Percentiles rank a stretch among this genome's conserved stretches.
These are phyloP conservation scores for Rhabdomys dilectus DNA, from an alignment of 2,113 vertebrate species.

Conservation along the genomic window DNA sequence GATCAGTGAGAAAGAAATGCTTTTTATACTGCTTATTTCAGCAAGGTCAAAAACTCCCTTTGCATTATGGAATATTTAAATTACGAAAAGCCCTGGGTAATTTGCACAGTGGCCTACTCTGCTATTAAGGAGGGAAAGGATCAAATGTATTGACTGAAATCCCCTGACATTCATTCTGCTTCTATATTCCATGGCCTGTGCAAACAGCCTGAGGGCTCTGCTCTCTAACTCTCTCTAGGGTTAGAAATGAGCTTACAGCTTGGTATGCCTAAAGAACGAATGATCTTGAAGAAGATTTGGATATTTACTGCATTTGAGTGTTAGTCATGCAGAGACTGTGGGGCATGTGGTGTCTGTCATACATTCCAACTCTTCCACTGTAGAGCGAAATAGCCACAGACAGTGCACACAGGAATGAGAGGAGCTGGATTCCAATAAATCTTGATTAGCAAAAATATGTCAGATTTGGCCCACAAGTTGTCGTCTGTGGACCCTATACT, in stretches of 20 bases:
- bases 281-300: slow-evolving; percentile 37
- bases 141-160: slow-evolving; percentile 64
- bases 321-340: neutral
- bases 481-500: neutral
- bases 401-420: neutral
- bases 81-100: slow-evolving; percentile 11
- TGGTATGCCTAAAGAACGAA: slow-evolving; percentile 33
- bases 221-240: neutral
- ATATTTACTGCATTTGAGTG: neutral
- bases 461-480: neutral
- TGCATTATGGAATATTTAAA: slow-evolving; percentile 4
- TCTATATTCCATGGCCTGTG: slow-evolving; percentile 6
- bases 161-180: neutral
- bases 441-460: neutral
- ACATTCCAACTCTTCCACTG: neutral
- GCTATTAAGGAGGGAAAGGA: slow-evolving; percentile 6
- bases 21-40: neutral
- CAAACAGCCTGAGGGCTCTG: slow-evolving; percentile 57
- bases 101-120: slow-evolving; percentile 16
- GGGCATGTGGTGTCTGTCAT: neutral
- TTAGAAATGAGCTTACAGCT: slow-evolving; percentile 16
- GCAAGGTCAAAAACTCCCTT: slow-evolving; percentile 3
- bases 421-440: neutral
- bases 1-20: neutral
- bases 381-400: neutral